Percentiles rank a stretch among this genome's conserved stretches.
These are phyloP conservation scores for Brachionus rotundiformis DNA, from an alignment of 1,140 invertebrate genomes.

Conservation along the genomic window DNA sequence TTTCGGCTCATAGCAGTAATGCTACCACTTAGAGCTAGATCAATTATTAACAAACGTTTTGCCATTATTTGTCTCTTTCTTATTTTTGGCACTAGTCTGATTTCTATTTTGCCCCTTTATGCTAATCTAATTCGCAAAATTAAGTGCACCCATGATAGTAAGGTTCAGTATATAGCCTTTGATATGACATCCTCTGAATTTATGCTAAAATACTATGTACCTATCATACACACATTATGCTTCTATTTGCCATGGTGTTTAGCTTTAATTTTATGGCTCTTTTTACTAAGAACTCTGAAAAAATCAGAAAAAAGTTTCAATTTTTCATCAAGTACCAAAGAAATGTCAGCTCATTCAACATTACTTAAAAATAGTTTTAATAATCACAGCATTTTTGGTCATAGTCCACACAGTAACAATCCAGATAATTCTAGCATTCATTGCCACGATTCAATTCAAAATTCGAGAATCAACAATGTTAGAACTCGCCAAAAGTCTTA, in stretches of 20 bases:
- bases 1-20: constrained; percentile 42
- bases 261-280: constrained; percentile 28
- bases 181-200: constrained; percentile 42
- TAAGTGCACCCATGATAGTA: constrained; percentile 23
- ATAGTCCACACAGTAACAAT: neutral
- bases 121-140: constrained; percentile 48
- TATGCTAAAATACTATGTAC: constrained; percentile 41
- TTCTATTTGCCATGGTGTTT: constrained; percentile 47
- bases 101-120: constrained; percentile 41
- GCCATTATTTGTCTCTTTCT: constrained; percentile 13
- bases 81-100: constrained; percentile 12
- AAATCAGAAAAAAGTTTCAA: constrained; percentile 40
- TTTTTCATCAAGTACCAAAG: neutral
- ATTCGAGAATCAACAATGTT: constrained; percentile 30
- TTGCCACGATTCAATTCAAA: neutral
- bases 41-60: constrained; percentile 38
- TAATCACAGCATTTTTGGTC: neutral
- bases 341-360: neutral
- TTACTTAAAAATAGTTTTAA: neutral
- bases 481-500: constrained; percentile 32
- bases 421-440: constrained; percentile 18
- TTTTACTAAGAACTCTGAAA: constrained; percentile 26
- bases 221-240: constrained; percentile 31
- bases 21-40: neutral
- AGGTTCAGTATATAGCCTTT: constrained; percentile 15